Percentiles rank a stretch among this genome's conserved stretches.
phyloP scores from a whole-genome alignment of 2,797 vertebrate genomes.

The Hypotaenidia okinawae region DNA sequence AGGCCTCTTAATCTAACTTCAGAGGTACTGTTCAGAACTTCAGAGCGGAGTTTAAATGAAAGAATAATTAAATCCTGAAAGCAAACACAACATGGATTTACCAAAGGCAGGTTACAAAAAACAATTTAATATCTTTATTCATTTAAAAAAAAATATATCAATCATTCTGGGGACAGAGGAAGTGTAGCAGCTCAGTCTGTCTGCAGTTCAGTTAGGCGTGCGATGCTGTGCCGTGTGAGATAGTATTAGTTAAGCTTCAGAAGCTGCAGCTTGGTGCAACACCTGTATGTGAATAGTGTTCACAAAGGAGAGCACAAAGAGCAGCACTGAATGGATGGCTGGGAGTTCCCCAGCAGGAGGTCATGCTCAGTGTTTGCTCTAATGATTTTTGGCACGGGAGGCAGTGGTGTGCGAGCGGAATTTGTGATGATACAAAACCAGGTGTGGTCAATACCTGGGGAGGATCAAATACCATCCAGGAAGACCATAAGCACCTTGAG shows the following conservation, averaged over 20 bases:
- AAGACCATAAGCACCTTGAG: constrained; percentile 8
- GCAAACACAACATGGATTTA: constrained; percentile 34
- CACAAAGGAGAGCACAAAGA: constrained; percentile 24
- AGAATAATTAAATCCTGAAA: constrained; percentile 54
- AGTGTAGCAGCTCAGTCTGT: background rate
- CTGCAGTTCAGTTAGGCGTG: background rate
- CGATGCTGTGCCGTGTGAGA: background rate
- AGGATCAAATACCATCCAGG: constrained; percentile 50
- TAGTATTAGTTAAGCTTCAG: constrained; percentile 31
- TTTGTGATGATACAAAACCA: constrained; percentile 50
- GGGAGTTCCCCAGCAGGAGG: constrained; percentile 43
- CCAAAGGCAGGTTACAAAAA: constrained; percentile 30
- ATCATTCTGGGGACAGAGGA: constrained; percentile 4
- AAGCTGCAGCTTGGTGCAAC: background rate
- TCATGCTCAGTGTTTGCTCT: constrained; percentile 37
- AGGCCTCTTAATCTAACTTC: background rate
- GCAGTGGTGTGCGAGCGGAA: constrained; percentile 48
- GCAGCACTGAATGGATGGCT: constrained; percentile 6
- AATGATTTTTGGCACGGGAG: constrained; percentile 47
- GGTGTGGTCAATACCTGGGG: constrained; percentile 49
- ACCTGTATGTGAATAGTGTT: constrained; percentile 46
- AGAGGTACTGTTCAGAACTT: constrained; percentile 32
- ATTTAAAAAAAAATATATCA: background rate
- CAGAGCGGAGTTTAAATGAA: constrained; percentile 41
- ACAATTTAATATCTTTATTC: background rate